These are phyloP conservation scores for Hyaena hyaena DNA, from an alignment of 2,113 vertebrate genomes.

Conservation along the genomic window DNA sequence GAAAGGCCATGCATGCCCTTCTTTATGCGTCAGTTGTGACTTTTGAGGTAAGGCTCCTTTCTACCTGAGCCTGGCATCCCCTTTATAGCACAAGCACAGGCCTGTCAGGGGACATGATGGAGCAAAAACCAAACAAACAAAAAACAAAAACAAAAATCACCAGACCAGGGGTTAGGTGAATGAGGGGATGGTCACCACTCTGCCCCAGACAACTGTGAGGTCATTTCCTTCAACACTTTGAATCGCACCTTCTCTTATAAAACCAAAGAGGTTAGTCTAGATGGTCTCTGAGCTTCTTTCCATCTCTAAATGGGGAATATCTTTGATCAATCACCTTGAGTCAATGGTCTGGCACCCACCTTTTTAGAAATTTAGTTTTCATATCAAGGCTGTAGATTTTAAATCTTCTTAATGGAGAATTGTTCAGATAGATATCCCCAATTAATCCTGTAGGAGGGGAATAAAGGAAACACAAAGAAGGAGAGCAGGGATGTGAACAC, in stretches of 20 bases:
- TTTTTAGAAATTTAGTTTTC: conserved; percentile 82
- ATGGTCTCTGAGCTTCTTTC: not conserved
- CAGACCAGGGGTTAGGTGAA: no score
- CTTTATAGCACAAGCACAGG: not conserved
- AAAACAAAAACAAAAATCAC: no score
- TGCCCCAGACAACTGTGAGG: not conserved
- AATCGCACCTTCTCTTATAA: not conserved
- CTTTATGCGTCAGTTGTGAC: not conserved
- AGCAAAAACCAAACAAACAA: not conserved
- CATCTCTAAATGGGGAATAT: no score
- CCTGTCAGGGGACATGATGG: not conserved
- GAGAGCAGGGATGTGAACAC: not conserved
- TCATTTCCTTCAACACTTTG: not conserved
- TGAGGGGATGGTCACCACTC: not conserved
- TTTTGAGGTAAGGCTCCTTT: not conserved
- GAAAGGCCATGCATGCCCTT: not conserved
- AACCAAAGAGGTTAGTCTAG: not conserved
- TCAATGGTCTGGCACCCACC: conserved; percentile 63
- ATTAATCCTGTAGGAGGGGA: conserved; percentile 83
- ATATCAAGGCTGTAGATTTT: conserved; percentile 88
- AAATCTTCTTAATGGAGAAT: conserved; percentile 86
- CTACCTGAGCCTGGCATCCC: not conserved
- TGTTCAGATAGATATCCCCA: conserved; percentile 85
- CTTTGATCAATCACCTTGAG: not conserved
- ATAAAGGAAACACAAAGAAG: conserved; percentile 33